Evolutionary conservation across 2,888 invertebrate species (phyloP), one percentile per base, ranked within the genome.

Genomic region (Apotomis betuletana): DNA sequence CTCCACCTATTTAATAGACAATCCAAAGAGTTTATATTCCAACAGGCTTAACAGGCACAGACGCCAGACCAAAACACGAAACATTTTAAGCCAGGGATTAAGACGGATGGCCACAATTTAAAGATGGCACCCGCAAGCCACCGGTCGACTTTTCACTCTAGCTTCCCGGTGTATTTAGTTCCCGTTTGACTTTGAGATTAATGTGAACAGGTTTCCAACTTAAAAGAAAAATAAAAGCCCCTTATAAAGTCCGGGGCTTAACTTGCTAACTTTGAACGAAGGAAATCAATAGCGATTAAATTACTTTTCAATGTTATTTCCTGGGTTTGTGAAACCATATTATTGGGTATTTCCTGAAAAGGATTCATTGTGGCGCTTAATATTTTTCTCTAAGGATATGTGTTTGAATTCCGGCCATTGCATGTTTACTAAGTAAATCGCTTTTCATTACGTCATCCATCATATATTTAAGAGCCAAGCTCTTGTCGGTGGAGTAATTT

Each of bases 141-240:
- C 41, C 38, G 60, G 49, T 73, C 64, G 52, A 60, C 61, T 58
- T 52, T 15, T 6, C 41, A 46, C 51, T 64, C 12, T 49, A 12
- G 64, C 46, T 71, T 73, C n/a, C 13, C 73, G 49, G 75, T 75
- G 75, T 77, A 76, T 76, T 69, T 74, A 75, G 75, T 68, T 75
- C 62, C 58, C 52, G 74, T 77, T 77, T 77, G 76, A 74, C 75
- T 78, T 75, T 38, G 15, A 74, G 70, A 77, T 77, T 76, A 77
- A 77, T 75, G 73, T 67, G 73, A 69, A 58, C 52, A 13, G 49
- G 59, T 69, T 69, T 62, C 68, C 59, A 60, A 72, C 67, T 60
- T 69, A 70, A 74, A 70, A 69, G 67, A 69, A 69, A 71, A 73
- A 74, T 60, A 67, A 71, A 38, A 67, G 10, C 5, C 51, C 54